These are phyloP conservation scores for Vesta saturnalis DNA, from an alignment of 2,888 invertebrate genomes.

Conservation along the genomic window DNA sequence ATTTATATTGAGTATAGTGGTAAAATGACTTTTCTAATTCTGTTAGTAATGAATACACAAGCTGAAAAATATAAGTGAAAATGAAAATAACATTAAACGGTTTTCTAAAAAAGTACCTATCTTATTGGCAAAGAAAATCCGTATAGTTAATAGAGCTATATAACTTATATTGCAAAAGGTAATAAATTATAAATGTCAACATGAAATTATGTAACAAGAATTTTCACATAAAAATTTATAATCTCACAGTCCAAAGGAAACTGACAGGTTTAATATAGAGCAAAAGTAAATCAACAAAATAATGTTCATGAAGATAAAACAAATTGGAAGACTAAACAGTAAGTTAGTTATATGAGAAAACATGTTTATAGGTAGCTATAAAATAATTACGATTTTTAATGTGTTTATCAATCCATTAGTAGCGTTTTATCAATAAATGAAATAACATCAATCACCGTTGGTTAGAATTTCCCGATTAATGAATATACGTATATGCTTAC, in stretches of 20 bases:
- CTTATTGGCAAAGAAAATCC: neutral
- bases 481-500: neutral
- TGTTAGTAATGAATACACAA: too few relatives aligned
- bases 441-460: too few relatives aligned
- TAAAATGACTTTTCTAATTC: too few relatives aligned
- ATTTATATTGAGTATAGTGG: too few relatives aligned
- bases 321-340: neutral
- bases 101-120: neutral
- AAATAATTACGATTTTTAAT: conserved; percentile 4
- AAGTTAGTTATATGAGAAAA: neutral
- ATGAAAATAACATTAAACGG: too few relatives aligned
- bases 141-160: conserved; percentile 4
- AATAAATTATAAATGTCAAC: conserved; percentile 8
- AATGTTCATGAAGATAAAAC: neutral
- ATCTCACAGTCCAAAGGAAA: conserved; percentile 9
- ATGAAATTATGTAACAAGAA: conserved; percentile 7
- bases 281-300: neutral
- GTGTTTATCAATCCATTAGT: neutral
- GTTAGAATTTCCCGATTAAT: neutral
- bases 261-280: neutral
- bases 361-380: neutral
- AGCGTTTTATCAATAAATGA: neutral
- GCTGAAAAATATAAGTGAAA: too few relatives aligned
- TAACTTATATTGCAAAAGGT: neutral
- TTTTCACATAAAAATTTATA: conserved; percentile 6